Evolutionary conservation across 2,888 invertebrate species (phyloP).

Genomic region (Papilio gigon): DNA sequence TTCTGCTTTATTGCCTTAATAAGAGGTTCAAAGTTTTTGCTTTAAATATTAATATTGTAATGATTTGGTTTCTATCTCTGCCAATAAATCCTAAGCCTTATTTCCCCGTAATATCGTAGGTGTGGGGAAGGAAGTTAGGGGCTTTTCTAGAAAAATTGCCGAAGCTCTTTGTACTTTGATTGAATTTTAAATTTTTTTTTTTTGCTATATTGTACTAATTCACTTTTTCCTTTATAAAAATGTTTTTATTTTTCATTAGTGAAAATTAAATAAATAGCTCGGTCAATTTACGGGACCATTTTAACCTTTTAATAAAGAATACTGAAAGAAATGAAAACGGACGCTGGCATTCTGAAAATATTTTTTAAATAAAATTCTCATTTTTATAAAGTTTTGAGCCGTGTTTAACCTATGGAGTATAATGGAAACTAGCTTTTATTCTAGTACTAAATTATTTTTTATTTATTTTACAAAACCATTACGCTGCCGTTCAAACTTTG

Average conservation of each 20-base stretch:
- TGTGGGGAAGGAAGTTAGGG: background rate
- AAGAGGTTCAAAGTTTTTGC: too few relatives aligned
- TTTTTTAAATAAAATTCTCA: background rate
- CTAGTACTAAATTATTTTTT: too few relatives aligned
- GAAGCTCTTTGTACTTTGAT: constrained; percentile 27
- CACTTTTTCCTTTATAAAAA: constrained; percentile 25
- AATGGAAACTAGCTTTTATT: background rate
- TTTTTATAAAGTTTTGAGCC: background rate
- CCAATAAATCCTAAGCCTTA: too few relatives aligned
- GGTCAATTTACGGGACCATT: background rate
- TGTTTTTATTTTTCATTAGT: constrained; percentile 18
- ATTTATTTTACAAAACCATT: too few relatives aligned
- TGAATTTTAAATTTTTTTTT: constrained; percentile 28
- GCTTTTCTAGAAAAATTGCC: constrained; percentile 10
- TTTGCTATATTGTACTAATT: background rate
- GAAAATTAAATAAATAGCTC: constrained; percentile 6
- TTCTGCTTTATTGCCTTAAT: too few relatives aligned
- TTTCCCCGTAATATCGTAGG: too few relatives aligned
- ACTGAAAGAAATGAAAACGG: background rate
- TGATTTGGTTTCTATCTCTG: too few relatives aligned
- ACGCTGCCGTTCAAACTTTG: too few relatives aligned
- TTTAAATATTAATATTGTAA: too few relatives aligned
- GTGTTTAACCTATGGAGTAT: background rate
- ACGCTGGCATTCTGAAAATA: background rate
- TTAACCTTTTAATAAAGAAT: background rate